A percentile compares a stretch with the other conserved stretches of the same genome.
phyloP scores from a whole-genome alignment of 2,888 invertebrate genomes.

The Agapostemon virescens region DNA sequence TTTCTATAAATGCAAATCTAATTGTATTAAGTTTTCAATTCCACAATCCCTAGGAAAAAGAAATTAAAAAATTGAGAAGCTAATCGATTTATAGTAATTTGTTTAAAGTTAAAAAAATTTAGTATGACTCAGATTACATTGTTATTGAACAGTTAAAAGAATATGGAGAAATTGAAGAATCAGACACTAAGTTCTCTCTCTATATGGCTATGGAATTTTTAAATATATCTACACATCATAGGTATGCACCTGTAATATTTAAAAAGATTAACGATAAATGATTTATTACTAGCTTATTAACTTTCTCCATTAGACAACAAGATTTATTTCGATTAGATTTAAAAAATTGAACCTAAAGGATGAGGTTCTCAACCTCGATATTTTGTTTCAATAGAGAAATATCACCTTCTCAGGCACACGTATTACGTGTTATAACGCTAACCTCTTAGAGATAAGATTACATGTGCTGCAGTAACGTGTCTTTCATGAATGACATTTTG shows the following conservation, averaged over 20 bases:
- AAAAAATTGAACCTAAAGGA: not conserved
- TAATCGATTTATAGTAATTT: not conserved
- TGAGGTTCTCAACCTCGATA: slow-evolving; percentile 15
- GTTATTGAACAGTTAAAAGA: not conserved
- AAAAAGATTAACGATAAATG: not conserved
- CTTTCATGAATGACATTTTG: slow-evolving; percentile 10
- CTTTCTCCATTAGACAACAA: not conserved
- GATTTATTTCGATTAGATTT: not conserved
- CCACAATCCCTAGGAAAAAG: slow-evolving; percentile 7
- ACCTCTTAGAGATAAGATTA: slow-evolving; percentile 42
- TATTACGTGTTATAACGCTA: slow-evolving; percentile 32
- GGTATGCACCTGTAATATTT: not conserved
- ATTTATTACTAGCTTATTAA: not conserved
- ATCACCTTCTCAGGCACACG: slow-evolving; percentile 25
- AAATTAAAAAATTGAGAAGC: not conserved
- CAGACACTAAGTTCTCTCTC: not conserved
- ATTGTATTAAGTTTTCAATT: slow-evolving; percentile 10
- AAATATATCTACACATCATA: not conserved
- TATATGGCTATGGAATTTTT: not conserved
- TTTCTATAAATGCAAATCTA: slow-evolving; percentile 16
- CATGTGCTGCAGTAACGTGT: slow-evolving; percentile 26
- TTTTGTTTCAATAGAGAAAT: not conserved
- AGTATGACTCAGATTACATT: not conserved
- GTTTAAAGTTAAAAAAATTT: not conserved
- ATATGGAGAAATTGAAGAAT: slow-evolving; percentile 5